Conservation (phyloP, 1,140 invertebrate genomes). For the Episyrphus balteatus region DNA sequence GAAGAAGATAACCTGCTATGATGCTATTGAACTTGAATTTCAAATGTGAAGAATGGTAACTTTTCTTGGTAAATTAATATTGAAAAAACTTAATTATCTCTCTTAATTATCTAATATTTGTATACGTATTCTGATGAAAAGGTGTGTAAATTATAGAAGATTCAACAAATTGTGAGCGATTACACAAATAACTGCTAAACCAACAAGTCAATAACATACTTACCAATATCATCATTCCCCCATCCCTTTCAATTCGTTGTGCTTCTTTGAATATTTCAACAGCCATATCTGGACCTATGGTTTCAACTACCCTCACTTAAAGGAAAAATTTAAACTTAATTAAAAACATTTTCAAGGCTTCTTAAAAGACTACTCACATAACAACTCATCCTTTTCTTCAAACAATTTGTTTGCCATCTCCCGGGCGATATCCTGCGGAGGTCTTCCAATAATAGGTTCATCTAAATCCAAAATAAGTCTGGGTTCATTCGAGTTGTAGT, state of each 20-base stretch:
- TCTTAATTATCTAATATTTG: too few relatives aligned
- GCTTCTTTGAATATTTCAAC: conserved; percentile 67
- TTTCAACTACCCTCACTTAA: conserved; percentile 57
- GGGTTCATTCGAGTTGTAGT: conserved; percentile 19
- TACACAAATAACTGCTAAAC: too few relatives aligned
- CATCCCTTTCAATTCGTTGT: conserved; percentile 64
- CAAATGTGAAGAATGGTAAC: too few relatives aligned
- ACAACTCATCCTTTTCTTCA: conserved; percentile 58
- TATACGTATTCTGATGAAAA: too few relatives aligned
- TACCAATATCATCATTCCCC: conserved; percentile 72
- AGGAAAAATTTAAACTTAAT: conserved; percentile 5
- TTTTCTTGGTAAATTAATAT: too few relatives aligned
- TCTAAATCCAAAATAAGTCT: conserved; percentile 39
- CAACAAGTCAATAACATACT: too few relatives aligned
- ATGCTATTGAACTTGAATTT: too few relatives aligned
- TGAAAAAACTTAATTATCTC: too few relatives aligned
- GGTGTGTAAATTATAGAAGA: too few relatives aligned
- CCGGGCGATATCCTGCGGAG: conserved; percentile 46
- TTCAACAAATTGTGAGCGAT: too few relatives aligned
- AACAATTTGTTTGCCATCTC: conserved; percentile 58
- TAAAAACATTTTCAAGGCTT: not conserved
- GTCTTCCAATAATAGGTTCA: conserved; percentile 31
- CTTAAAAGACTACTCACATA: conserved; percentile 43
- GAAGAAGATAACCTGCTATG: too few relatives aligned
- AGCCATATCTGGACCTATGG: conserved; percentile 59